Conservation (phyloP, 2,797 vertebrate species). For the Scyliorhinus canicula region DNA sequence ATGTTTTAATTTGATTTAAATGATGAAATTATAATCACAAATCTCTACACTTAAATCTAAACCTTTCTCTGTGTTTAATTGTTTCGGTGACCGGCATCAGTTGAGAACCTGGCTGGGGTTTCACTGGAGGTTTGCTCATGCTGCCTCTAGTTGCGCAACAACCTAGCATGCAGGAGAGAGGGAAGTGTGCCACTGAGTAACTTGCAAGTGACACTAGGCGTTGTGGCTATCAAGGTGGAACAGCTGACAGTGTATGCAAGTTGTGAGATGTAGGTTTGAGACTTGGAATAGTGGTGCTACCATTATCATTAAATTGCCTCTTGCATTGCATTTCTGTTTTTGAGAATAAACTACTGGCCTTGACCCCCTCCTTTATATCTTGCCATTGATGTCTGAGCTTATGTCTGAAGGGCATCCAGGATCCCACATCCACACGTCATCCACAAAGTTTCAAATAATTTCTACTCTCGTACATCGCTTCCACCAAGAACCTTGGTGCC, state of each 20-base stretch:
- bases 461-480: not conserved
- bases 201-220: not conserved
- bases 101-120: not conserved
- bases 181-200: not conserved
- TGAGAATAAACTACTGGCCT: not conserved
- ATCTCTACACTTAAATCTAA: not conserved
- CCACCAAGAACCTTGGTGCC: too few species aligned
- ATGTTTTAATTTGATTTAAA: conserved; percentile 16
- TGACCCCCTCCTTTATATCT: not conserved
- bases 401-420: not conserved
- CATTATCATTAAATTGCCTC: not conserved
- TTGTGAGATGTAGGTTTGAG: not conserved
- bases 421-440: too few species aligned
- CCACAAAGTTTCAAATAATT: not conserved
- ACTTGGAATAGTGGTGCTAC: not conserved
- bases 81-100: too few species aligned
- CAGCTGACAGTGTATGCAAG: not conserved
- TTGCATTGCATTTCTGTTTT: not conserved
- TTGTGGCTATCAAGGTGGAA: not conserved
- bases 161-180: not conserved
- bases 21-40: not conserved
- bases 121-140: not conserved
- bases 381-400: not conserved
- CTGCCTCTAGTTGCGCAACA: not conserved
- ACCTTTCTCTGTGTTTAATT: conserved; percentile 6